A percentile compares a stretch with the other conserved stretches of the same genome.
Evolutionary conservation across 2,888 invertebrate genomes (phyloP).

Genomic region (Aelia acuminata): DNA sequence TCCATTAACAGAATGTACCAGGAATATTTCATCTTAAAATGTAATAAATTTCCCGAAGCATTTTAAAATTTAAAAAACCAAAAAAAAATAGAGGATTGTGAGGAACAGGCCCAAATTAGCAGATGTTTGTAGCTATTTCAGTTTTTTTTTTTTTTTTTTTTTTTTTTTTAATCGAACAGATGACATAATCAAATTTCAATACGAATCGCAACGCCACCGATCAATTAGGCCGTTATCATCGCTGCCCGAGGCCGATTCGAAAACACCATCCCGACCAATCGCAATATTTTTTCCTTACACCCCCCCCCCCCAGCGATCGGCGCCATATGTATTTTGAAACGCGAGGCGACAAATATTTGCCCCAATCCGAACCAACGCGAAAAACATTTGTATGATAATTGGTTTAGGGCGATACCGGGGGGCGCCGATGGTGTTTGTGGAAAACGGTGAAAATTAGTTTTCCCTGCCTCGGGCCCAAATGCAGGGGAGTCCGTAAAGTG

Average conservation of each 20-base stretch:
- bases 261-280: background rate
- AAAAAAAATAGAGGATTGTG: too few relatives aligned
- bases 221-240: background rate
- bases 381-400: conserved; percentile 64
- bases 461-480: background rate
- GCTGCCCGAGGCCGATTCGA: conserved; percentile 23
- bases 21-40: too few relatives aligned
- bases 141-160: too few relatives aligned
- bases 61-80: too few relatives aligned
- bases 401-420: conserved; percentile 56
- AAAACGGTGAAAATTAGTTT: conserved; percentile 47
- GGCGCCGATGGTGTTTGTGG: conserved; percentile 57
- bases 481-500: background rate
- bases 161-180: too few relatives aligned
- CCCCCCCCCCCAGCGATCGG: background rate
- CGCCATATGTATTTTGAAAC: conserved; percentile 45
- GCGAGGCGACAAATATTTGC: conserved; percentile 58
- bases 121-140: too few relatives aligned
- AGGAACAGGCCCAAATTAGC: too few relatives aligned
- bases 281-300: conserved; percentile 9
- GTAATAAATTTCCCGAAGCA: too few relatives aligned
- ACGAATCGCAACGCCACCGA: background rate
- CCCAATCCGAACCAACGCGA: conserved; percentile 55
- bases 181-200: background rate
- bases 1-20: too few relatives aligned